Conservation (phyloP, 2,797 vertebrate genomes). For the Eulemur coronatus region DNA sequence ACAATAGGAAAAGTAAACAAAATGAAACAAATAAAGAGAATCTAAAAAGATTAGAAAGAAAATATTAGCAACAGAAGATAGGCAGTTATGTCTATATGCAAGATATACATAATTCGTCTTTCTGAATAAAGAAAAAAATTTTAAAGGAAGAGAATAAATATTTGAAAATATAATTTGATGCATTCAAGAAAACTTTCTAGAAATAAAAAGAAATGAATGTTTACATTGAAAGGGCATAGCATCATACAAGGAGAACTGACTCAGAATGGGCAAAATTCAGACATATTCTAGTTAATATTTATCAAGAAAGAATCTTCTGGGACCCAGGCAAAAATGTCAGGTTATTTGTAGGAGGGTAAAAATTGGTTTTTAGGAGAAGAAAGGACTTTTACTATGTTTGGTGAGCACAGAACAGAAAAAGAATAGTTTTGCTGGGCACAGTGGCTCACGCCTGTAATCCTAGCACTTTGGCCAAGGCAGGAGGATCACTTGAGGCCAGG, state of each 20-base stretch:
- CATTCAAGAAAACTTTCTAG: background rate
- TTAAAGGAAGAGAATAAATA: background rate
- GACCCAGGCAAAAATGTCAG: background rate
- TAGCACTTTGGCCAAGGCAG: background rate
- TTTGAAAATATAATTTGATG: constrained; percentile 31
- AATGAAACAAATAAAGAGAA: background rate
- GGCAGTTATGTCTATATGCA: background rate
- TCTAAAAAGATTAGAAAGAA: background rate
- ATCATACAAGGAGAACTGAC: background rate
- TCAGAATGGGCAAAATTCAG: constrained; percentile 14
- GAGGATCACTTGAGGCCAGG: background rate
- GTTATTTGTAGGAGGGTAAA: background rate
- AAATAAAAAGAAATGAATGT: background rate
- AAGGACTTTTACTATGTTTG: background rate
- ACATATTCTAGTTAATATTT: constrained; percentile 32
- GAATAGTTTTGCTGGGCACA: background rate
- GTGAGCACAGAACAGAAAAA: background rate
- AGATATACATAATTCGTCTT: background rate
- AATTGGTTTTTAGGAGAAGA: background rate
- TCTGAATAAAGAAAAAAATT: background rate
- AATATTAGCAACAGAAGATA: background rate
- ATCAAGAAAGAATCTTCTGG: background rate
- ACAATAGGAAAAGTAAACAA: constrained; percentile 12
- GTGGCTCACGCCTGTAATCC: background rate
- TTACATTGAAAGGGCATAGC: background rate